Base-by-base conservation (phyloP, 1,140 invertebrate species). In the Pachypeltis micranthus region DNA sequence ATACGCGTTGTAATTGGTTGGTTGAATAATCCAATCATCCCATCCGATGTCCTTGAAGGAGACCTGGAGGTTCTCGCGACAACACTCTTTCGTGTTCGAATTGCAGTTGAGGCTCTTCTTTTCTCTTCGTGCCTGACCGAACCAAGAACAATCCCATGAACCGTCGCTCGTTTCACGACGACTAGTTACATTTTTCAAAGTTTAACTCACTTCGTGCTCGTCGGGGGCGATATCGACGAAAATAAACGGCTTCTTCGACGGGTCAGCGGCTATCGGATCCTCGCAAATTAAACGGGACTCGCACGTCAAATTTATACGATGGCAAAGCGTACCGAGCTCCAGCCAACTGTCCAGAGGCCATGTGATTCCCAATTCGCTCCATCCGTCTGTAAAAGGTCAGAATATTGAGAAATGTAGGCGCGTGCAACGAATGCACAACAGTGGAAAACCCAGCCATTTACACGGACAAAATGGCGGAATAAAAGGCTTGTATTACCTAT, bases 11-110 rank as follows among this genome's bases (percentile, higher is more conserved):
- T 91, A 92, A 0, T 85, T 86, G 12, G 76, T 77, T 0, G 90
- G 91, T 54, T 85, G 78, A 21, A 93, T 80, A 59, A 94, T 91
- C 87, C 89, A 92, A 72, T 90, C 85, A 67, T 84, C 83, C 90
- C 90, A 93, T 44, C 89, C 89, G 44, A 93, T 85, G 26, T 90
- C 87, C 24, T 80, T 81, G 71, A 93, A 93, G 64, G 84, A 86
- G 16, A 93, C 84, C 68, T 86, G 85, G 0, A 93, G 76, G 14
- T 85, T 84, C 70, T 92, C 89, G 27, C 89, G 75, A 69, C 90
- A 93, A 72, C 90, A 93, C 67, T 90, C 86, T 25, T 63, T 63
- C 67, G 83, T 80, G 16, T 81, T 83, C 7, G 81, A 78, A 0
- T 77, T 73, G 69, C 88, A 91, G 68, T 88, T 85, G 1, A 85